A percentile compares a stretch with the other conserved stretches of the same genome.
Conservation (phyloP, 2,888 invertebrate species). For the Eretmocerus hayati region DNA sequence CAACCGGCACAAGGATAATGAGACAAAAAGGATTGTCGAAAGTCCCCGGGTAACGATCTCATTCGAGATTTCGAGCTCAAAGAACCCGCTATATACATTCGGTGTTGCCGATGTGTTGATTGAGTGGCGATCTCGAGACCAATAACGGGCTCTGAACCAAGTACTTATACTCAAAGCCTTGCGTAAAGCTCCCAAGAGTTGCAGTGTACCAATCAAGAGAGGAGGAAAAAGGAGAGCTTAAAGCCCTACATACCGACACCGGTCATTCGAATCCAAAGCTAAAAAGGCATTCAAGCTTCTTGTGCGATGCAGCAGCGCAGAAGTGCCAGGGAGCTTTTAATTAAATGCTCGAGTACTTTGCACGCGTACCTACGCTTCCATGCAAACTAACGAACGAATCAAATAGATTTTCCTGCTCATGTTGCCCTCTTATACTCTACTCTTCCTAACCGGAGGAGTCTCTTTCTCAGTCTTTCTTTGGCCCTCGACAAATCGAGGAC, state of each 20-base stretch:
- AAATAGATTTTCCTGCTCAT: neutral
- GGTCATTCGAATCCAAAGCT: too few species aligned
- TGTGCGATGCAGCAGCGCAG: conserved; percentile 11
- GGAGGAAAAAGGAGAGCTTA: conserved; percentile 1
- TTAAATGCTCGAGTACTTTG: conserved; percentile 31
- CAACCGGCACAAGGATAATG: too few species aligned
- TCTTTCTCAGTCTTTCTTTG: neutral
- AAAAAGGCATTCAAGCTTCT: conserved; percentile 31
- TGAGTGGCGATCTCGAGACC: conserved; percentile 34
- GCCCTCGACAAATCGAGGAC: conserved; percentile 7
- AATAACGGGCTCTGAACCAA: conserved; percentile 5
- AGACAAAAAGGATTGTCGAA: too few species aligned
- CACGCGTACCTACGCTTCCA: too few species aligned
- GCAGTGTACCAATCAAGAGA: conserved; percentile 17
- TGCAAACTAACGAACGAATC: conserved; percentile 15
- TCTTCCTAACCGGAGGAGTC: neutral
- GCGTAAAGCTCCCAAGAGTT: neutral
- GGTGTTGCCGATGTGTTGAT: conserved; percentile 30
- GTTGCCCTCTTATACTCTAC: too few species aligned
- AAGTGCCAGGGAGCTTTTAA: conserved; percentile 35
- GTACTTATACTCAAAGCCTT: conserved; percentile 3
- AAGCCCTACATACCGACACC: neutral
- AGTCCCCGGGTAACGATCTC: too few species aligned
- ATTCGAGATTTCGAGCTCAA: too few species aligned
- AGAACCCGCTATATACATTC: too few species aligned